These are phyloP conservation scores for Motacilla tschutschensis DNA, from an alignment of 2,113 vertebrate species.

Conservation along the genomic window DNA sequence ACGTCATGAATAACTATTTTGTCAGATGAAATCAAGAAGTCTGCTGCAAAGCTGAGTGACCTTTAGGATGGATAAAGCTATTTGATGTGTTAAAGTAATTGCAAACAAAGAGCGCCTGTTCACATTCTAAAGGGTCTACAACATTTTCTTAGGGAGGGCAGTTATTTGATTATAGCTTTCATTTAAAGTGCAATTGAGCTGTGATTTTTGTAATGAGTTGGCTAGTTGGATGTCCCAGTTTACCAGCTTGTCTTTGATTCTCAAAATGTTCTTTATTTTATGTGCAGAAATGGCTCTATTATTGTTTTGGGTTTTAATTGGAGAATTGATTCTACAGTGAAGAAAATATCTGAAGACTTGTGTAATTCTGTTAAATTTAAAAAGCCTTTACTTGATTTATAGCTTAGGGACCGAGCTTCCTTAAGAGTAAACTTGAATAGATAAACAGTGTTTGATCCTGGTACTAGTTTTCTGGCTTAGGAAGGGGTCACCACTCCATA, in stretches of 20 bases:
- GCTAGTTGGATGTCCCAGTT: neutral
- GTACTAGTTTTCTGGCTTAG: neutral
- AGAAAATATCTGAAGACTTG: neutral
- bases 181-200: neutral
- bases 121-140: neutral
- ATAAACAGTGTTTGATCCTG: neutral
- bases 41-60: slow-evolving; percentile 1
- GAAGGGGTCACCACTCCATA: neutral
- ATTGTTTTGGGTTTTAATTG: neutral
- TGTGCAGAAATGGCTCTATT: neutral
- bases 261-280: neutral
- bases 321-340: neutral
- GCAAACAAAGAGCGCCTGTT: neutral
- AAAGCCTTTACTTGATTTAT: neutral
- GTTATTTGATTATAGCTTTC: slow-evolving; percentile 4
- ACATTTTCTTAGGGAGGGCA: neutral
- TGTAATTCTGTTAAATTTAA: neutral
- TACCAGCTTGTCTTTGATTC: neutral
- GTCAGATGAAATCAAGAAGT: slow-evolving; percentile 20
- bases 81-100: slow-evolving; percentile 31
- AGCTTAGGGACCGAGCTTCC: neutral
- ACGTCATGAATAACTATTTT: neutral
- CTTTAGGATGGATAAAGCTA: slow-evolving; percentile 15
- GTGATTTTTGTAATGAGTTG: neutral
- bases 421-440: neutral